These are phyloP conservation scores for Sternotherus odoratus DNA, from an alignment of 2,797 vertebrate genomes.

Conservation along the genomic window DNA sequence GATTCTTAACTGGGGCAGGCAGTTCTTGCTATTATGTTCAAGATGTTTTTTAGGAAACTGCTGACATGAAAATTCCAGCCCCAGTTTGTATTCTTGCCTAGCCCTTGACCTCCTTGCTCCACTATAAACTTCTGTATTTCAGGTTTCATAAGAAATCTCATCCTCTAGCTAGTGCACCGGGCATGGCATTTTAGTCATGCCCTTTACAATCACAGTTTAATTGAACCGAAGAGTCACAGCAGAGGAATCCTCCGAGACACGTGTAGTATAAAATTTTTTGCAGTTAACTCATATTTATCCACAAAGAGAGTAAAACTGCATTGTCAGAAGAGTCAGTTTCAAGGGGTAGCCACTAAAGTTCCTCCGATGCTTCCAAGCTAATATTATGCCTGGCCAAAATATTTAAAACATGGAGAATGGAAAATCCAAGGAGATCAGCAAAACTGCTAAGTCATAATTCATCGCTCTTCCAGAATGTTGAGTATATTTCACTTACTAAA, in stretches of 20 bases:
- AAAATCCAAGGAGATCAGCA: not conserved
- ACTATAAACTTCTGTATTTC: not conserved
- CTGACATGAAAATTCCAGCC: not conserved
- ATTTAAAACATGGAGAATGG: not conserved
- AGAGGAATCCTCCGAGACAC: not conserved
- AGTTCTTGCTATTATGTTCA: slow-evolving; percentile 34
- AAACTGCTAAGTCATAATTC: not conserved
- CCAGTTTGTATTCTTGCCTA: not conserved
- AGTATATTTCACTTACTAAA: not conserved
- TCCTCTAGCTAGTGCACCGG: not conserved
- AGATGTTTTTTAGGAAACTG: not conserved
- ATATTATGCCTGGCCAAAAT: not conserved
- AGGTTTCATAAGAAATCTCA: not conserved
- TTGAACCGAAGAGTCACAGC: not conserved
- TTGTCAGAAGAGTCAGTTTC: not conserved
- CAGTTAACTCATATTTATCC: not conserved
- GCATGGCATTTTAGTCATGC: not conserved
- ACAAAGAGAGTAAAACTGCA: not conserved
- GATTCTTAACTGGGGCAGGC: not conserved
- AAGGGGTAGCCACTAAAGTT: not conserved
- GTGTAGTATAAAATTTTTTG: not conserved
- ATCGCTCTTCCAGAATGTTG: not conserved
- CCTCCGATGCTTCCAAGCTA: rapidly evolving
- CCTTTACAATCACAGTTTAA: not conserved
- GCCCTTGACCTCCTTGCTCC: not conserved